Percentiles rank a stretch among this genome's conserved stretches.
phyloP scores from a whole-genome alignment of 2,113 vertebrate genomes.

The Dolichotis patagonum region DNA sequence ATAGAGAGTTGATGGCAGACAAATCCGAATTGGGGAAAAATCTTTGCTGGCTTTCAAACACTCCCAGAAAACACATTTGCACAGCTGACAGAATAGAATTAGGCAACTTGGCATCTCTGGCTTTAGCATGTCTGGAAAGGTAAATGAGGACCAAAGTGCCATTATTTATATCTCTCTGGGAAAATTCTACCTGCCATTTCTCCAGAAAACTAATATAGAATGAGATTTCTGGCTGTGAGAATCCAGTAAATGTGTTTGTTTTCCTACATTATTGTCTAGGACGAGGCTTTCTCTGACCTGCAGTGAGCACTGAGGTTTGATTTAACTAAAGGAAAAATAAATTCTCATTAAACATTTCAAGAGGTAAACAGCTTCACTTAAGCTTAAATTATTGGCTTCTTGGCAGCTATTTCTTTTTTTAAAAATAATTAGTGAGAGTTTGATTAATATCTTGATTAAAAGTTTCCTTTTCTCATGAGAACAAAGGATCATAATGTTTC shows the following conservation, averaged over 20 bases:
- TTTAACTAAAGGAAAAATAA: constrained; percentile 69
- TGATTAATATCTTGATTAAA: constrained; percentile 70
- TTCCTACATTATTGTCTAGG: constrained; percentile 61
- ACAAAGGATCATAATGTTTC: constrained; percentile 48
- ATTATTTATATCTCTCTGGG: constrained; percentile 32
- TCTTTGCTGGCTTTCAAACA: constrained; percentile 43
- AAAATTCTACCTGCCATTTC: constrained; percentile 49
- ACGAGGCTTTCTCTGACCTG: constrained; percentile 48
- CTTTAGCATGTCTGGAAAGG: constrained; percentile 1
- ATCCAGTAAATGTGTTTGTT: constrained; percentile 44
- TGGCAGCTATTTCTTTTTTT: constrained; percentile 47
- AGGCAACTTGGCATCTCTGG: constrained; percentile 29
- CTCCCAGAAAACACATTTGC: not conserved
- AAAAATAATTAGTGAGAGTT: constrained; percentile 57
- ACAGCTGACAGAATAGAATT: constrained; percentile 1
- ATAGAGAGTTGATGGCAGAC: constrained; percentile 39
- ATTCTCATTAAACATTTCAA: constrained; percentile 70
- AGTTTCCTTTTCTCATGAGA: not conserved
- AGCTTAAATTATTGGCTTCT: constrained; percentile 61
- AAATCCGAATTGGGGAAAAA: constrained; percentile 49
- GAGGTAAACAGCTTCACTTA: constrained; percentile 56
- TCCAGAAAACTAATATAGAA: constrained; percentile 51
- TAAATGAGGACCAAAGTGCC: constrained; percentile 27
- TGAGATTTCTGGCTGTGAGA: constrained; percentile 52
- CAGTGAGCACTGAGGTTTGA: constrained; percentile 44